A percentile compares a stretch with the other conserved stretches of the same genome.
Conservation (phyloP, 2,888 invertebrate genomes). For the Plebejus anna region DNA sequence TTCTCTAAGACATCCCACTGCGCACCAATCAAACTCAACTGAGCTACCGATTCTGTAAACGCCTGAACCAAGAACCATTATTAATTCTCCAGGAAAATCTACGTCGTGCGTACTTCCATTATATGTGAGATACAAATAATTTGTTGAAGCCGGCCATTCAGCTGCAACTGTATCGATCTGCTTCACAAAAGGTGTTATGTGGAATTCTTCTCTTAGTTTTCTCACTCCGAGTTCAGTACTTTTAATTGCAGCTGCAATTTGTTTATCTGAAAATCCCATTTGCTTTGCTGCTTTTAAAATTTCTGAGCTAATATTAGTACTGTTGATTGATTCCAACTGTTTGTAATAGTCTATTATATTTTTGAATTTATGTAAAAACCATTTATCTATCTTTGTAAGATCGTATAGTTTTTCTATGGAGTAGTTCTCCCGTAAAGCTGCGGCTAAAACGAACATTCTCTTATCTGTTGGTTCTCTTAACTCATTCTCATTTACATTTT, state of each 20-base stretch:
- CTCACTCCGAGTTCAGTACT: slow-evolving; percentile 93
- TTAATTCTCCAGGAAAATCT: slow-evolving; percentile 87
- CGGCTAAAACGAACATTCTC: slow-evolving; percentile 97
- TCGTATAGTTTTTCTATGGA: slow-evolving; percentile 91
- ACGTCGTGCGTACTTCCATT: slow-evolving; percentile 92
- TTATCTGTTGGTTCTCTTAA: slow-evolving; percentile 97
- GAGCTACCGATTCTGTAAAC: slow-evolving; percentile 99
- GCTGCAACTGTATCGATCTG: slow-evolving; percentile 99
- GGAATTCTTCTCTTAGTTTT: slow-evolving; percentile 86
- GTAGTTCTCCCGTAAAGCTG: slow-evolving; percentile 91
- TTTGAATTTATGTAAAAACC: slow-evolving; percentile 97
- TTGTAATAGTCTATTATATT: slow-evolving; percentile 90
- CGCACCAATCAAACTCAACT: slow-evolving; percentile 99
- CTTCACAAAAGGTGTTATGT: slow-evolving; percentile 92
- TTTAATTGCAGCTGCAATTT: slow-evolving; percentile 92
- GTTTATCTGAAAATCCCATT: slow-evolving; percentile 97
- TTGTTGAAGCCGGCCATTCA: slow-evolving; percentile 99
- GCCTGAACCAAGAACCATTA: slow-evolving; percentile 96
- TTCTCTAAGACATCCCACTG: slow-evolving; percentile 96
- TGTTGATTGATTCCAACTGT: slow-evolving; percentile 82
- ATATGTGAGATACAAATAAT: slow-evolving; percentile 99
- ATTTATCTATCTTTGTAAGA: slow-evolving; percentile 96
- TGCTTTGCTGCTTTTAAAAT: slow-evolving; percentile 91
- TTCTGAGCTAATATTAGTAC: slow-evolving; percentile 80
- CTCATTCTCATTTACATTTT: slow-evolving; percentile 89